Conservation (phyloP, 2,113 vertebrate species). For the Gavia stellata region DNA sequence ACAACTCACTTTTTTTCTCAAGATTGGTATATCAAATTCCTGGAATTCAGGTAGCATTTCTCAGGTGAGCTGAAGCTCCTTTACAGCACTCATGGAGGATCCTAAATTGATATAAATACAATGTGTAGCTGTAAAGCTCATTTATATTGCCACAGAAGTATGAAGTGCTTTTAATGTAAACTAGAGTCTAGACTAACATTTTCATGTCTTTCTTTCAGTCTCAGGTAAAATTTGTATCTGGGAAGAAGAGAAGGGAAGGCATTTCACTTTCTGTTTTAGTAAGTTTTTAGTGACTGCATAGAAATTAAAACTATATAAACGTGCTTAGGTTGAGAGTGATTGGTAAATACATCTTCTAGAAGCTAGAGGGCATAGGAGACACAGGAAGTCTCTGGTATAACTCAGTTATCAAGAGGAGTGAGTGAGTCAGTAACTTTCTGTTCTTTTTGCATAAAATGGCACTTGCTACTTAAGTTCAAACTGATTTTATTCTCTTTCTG, state of each 20-base stretch:
- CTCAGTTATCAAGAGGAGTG: not conserved
- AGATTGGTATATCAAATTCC: not conserved
- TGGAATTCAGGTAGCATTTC: not conserved
- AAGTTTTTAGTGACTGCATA: not conserved
- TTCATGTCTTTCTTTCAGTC: not conserved
- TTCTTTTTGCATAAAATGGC: not conserved
- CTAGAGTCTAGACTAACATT: not conserved
- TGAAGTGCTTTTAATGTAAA: not conserved
- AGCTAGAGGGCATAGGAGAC: conserved; percentile 65
- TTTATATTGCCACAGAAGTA: not conserved
- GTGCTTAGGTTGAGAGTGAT: not conserved
- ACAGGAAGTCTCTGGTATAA: not conserved
- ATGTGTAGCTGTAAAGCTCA: not conserved
- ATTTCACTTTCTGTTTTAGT: not conserved
- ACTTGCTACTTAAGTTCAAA: not conserved
- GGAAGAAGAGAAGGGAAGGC: not conserved
- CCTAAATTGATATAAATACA: not conserved
- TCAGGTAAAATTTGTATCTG: not conserved
- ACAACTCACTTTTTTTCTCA: not conserved
- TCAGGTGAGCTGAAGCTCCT: not conserved
- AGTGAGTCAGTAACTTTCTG: not conserved
- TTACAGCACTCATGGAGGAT: not conserved
- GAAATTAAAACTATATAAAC: not conserved
- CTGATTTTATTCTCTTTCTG: not conserved
- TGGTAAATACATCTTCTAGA: conserved; percentile 35